Evolutionary conservation across 1,140 invertebrate genomes (phyloP).

Genomic region (Heliconius hewitsoni): DNA sequence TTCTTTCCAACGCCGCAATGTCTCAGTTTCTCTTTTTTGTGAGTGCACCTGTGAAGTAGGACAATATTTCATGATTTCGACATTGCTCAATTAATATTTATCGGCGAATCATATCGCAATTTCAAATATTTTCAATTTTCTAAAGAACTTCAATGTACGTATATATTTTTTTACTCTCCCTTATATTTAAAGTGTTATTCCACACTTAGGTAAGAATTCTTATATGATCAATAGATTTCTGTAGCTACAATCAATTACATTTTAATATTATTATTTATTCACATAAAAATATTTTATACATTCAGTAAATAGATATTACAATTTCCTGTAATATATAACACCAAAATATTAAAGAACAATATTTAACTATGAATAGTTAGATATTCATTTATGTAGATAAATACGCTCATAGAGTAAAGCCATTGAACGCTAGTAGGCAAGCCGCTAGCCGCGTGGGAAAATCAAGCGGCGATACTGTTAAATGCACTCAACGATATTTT

Average conservation of each 20-base stretch:
- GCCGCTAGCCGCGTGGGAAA: constrained; percentile 68
- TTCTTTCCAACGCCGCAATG: constrained; percentile 70
- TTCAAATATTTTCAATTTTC: background rate
- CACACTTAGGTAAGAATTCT: no score
- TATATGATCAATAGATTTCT: no score
- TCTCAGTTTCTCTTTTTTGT: constrained; percentile 77
- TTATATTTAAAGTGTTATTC: background rate
- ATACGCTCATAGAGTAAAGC: constrained; percentile 31
- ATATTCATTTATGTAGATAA: constrained; percentile 41
- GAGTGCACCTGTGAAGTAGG: constrained; percentile 72
- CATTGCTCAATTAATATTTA: constrained; percentile 48
- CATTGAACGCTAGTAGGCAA: constrained; percentile 50
- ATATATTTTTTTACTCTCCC: background rate
- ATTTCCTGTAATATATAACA: no score
- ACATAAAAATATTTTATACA: no score
- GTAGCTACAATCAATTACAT: no score
- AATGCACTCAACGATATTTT: constrained; percentile 64
- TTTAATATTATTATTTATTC: no score
- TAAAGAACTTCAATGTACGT: background rate
- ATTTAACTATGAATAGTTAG: background rate
- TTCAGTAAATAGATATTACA: background rate
- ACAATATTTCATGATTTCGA: constrained; percentile 65
- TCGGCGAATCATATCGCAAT: background rate
- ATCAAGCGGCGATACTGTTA: constrained; percentile 49
- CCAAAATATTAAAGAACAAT: constrained; percentile 19